These are phyloP conservation scores for Odontocolon sp. DNA, from an alignment of 2,888 invertebrate genomes.

Conservation along the genomic window DNA sequence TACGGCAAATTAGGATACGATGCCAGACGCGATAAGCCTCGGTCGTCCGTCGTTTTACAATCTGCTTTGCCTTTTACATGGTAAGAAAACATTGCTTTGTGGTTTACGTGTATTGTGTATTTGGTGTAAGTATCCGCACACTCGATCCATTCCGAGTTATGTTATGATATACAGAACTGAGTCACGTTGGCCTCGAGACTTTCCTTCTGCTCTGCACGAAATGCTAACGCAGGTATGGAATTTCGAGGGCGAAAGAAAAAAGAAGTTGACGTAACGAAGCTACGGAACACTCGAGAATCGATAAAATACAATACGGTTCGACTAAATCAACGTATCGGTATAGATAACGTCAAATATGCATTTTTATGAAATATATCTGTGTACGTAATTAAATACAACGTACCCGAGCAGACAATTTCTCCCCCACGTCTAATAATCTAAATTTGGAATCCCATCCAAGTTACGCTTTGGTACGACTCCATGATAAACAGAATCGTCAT, in stretches of 20 bases:
- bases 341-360: no score
- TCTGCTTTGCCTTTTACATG: conserved; percentile 47
- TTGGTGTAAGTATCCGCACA: conserved; percentile 26
- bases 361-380: no score
- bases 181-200: conserved; percentile 56
- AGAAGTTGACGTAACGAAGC: not conserved
- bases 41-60: conserved; percentile 56
- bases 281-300: not conserved
- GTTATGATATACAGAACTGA: conserved; percentile 22
- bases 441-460: no score
- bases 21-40: conserved; percentile 60
- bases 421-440: no score
- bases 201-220: conserved; percentile 47
- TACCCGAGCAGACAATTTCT: no score
- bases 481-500: no score
- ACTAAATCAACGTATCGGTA: no score
- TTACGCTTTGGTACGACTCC: no score
- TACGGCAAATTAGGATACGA: conserved; percentile 60
- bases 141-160: conserved; percentile 34
- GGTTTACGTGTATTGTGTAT: conserved; percentile 31
- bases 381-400: no score
- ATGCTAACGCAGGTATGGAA: conserved; percentile 48
- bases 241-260: conserved; percentile 20
- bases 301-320: no score
- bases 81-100: conserved; percentile 45